Base-by-base conservation (phyloP, 2,113 vertebrate species). In the Neolamprologus fasciatus region DNA sequence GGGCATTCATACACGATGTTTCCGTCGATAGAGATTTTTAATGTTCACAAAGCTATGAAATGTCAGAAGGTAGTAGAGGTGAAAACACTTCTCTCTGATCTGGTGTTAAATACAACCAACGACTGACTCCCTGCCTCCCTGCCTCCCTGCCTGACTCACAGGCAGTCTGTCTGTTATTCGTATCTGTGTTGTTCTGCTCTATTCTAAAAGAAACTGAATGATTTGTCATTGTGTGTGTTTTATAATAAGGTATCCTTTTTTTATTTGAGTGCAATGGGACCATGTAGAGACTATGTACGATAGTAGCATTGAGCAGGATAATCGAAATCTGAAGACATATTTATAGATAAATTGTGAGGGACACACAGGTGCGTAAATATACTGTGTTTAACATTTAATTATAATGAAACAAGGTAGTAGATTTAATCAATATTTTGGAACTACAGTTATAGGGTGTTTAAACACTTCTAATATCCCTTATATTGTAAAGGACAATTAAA, bases 121-220 rank as follows among this genome's bases (percentile, higher is more conserved):
- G 31, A 83, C 96, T 95, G 96, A 97, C 95, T 94, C 17, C 45
- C 45, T 76, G 83, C 63, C 95, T 94, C 95, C 83, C 71, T 79
- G 83, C 63, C 95, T 94, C 95, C 83, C 71, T 79, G 19, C 71
- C 71, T 47, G 86, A 82, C 94, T 94, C 94, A 13, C 86, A 68
- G 73, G 31, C 76, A 23, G 85, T 89, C 82, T 81, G 63, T 89
- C 86, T 90, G 97, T 97, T 96, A 94, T 96, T 96, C 97, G 97
- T 99, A 97, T 97, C 96, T 94, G 97, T 98, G 97, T 97, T 95
- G 95, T 96, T 97, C 90, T 97, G 97, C 96, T 97, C 95, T 97
- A 94, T 94, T 96, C 92, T 93, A 97, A 92, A 97, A 96, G 95
- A 96, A 95, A 96, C 93, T 92, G 96, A 97, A 97, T 95, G 97